A percentile compares a stretch with the other conserved stretches of the same genome.
Evolutionary conservation across 2,888 invertebrate genomes (phyloP).

Genomic region (Calameuta pallipes): DNA sequence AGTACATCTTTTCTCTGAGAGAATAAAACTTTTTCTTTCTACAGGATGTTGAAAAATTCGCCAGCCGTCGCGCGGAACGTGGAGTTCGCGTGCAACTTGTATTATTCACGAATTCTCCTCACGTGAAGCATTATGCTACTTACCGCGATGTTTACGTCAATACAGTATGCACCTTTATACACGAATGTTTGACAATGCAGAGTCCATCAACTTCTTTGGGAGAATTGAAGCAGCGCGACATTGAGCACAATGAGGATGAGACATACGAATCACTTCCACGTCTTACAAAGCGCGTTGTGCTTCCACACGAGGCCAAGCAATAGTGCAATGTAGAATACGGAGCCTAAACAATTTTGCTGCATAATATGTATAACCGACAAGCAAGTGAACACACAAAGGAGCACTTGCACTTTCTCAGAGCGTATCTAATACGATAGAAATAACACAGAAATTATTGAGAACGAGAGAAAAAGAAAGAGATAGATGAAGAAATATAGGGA

Average conservation of each 20-base stretch:
- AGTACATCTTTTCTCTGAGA: no score
- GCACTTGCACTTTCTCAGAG: no score
- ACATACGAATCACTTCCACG: conserved; percentile 31
- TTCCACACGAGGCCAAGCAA: conserved; percentile 40
- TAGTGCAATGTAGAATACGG: background rate
- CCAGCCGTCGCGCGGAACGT: conserved; percentile 69
- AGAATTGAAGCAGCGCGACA: conserved; percentile 3
- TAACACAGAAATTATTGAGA: no score
- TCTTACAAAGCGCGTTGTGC: conserved; percentile 51
- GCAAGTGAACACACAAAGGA: no score
- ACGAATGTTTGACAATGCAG: conserved; percentile 67
- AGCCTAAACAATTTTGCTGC: no score
- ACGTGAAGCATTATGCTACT: conserved; percentile 77
- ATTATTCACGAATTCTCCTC: conserved; percentile 79
- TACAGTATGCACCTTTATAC: conserved; percentile 72
- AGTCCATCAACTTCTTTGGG: background rate
- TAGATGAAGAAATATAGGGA: background rate
- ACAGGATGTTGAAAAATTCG: conserved; percentile 77
- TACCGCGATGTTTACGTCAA: conserved; percentile 74
- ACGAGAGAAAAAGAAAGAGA: background rate
- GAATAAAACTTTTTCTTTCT: conserved; percentile 32
- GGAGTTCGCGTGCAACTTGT: conserved; percentile 74
- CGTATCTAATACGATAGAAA: no score
- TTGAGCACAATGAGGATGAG: conserved; percentile 27
- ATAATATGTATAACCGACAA: no score